phyloP scores from a whole-genome alignment of 2,797 vertebrate genomes.

The Toxotes lorentzi region DNA sequence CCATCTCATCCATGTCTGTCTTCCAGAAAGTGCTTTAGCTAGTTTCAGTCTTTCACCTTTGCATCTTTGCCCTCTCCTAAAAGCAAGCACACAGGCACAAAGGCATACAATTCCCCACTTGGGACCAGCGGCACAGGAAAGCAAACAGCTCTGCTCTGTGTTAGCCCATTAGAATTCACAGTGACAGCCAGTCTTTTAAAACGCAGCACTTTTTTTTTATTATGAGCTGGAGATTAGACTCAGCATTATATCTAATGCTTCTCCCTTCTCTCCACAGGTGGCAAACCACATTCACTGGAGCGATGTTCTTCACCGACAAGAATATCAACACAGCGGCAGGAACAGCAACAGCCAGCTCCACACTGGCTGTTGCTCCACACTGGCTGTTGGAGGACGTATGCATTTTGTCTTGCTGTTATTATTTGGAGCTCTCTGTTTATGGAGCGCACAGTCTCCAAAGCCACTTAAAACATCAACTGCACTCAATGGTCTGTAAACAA shows the following conservation, averaged over 20 bases:
- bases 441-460: constrained; percentile 54
- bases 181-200: constrained; percentile 60
- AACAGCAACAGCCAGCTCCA: constrained; percentile 32
- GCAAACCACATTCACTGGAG: constrained; percentile 55
- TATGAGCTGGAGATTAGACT: constrained; percentile 73
- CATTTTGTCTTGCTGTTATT: constrained; percentile 63
- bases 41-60: constrained; percentile 45
- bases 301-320: constrained; percentile 58
- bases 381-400: constrained; percentile 22
- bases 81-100: constrained; percentile 29
- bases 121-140: constrained; percentile 60
- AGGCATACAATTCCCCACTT: constrained; percentile 33
- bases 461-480: constrained; percentile 64
- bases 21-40: constrained; percentile 40
- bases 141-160: constrained; percentile 56
- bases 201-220: constrained; percentile 68
- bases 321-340: constrained; percentile 63
- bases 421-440: constrained; percentile 62
- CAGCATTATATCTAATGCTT: constrained; percentile 69
- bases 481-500: constrained; percentile 65
- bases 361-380: too few relatives aligned
- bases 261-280: constrained; percentile 53
- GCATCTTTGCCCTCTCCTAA: constrained; percentile 47
- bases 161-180: constrained; percentile 69
- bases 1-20: constrained; percentile 14